Evolutionary conservation across 2,888 invertebrate genomes (phyloP), one percentile per base, ranked within the genome.

Genomic region (Sarcophaga caerulescens): DNA sequence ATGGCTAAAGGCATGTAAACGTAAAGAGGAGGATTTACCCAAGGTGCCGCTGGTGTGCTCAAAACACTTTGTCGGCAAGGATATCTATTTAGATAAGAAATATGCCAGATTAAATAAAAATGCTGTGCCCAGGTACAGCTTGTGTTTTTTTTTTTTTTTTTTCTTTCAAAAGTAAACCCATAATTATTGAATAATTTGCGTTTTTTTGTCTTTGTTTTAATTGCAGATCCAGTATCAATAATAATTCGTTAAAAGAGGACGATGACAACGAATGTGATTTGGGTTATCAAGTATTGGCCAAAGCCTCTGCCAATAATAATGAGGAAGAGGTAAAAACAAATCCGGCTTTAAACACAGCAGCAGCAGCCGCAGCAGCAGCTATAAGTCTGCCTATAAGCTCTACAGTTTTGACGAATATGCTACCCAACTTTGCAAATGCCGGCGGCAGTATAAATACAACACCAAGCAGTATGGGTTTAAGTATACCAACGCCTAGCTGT

Each of bases 221-320:
- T 84, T 78, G 1, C 65, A 88, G 88, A 83, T 81, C 87, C 12
- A 85, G 88, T 10, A 89, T 89, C 81, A 90, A 88, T 4, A 89
- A 89, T 1, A 1, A 69, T 1, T 3, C 47, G 21, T 1, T 90
- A 11, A 91, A 91, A 21, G 92, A 92, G 65, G 92, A 92, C 60
- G 93, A 92, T n/a, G 92, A 91, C 71, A 91, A 89, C 1, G 93
- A 92, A 57, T 91, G 92, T 65, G 93, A 93, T 86, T 90, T 92
- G 78, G 93, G 93, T 19, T 93, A 89, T 68, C 92, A 93, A 80
- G 91, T 92, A 25, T 77, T 92, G 59, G 90, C 92, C 63, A 92
- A 93, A 89, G 90, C 89, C 0, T 88, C 89, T 11, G 85, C 85
- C 17, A 85, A 76, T 74, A 23, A 77, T 2, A 17, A 8, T 12